phyloP scores from a whole-genome alignment of 2,797 vertebrate species.

The Enteromius argenteus region DNA sequence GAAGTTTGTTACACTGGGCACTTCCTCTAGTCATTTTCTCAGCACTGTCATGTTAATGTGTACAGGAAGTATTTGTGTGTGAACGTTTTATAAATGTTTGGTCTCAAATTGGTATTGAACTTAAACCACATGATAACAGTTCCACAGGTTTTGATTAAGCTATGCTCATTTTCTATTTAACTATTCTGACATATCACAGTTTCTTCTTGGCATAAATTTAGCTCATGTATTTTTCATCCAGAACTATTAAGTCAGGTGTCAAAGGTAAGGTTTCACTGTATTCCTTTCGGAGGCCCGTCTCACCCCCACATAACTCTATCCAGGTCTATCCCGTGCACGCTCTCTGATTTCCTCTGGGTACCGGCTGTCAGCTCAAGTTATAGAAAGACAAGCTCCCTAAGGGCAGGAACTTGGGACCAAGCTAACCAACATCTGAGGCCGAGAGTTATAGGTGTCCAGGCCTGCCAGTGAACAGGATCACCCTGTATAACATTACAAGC shows the following conservation, averaged over 20 bases:
- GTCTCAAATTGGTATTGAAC: neutral
- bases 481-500: slow-evolving; percentile 69
- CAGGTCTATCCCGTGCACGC: slow-evolving; percentile 50
- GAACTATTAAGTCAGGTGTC: slow-evolving; percentile 44
- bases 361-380: slow-evolving; percentile 61
- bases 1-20: slow-evolving; percentile 35
- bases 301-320: slow-evolving; percentile 35
- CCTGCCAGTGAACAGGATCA: slow-evolving; percentile 69
- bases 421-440: slow-evolving; percentile 52
- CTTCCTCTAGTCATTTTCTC: slow-evolving; percentile 40
- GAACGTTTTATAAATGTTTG: neutral
- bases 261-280: slow-evolving; percentile 47
- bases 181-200: slow-evolving; percentile 22
- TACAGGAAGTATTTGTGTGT: neutral
- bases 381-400: slow-evolving; percentile 44
- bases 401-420: slow-evolving; percentile 49
- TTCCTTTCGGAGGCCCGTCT: slow-evolving; percentile 17
- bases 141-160: neutral
- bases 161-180: neutral
- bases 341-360: slow-evolving; percentile 60
- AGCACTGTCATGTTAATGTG: neutral
- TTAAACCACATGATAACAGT: neutral
- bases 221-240: slow-evolving; percentile 52
- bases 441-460: slow-evolving; percentile 58
- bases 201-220: slow-evolving; percentile 38